phyloP scores from a whole-genome alignment of 2,888 invertebrate genomes.

The Netelia inedita region DNA sequence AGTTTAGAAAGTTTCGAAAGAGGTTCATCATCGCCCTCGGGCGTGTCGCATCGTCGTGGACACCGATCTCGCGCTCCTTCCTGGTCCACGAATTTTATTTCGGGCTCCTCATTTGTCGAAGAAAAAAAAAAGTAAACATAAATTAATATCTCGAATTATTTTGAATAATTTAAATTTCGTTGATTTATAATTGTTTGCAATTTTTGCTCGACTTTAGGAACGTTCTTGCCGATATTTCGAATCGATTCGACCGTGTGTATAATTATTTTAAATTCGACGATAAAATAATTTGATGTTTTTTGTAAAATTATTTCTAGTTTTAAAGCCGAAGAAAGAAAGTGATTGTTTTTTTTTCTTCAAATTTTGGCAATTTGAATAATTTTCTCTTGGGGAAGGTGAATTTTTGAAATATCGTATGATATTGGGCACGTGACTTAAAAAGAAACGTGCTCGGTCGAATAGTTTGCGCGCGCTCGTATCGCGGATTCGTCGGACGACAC shows the following conservation, averaged over 20 bases:
- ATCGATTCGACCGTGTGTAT: no score
- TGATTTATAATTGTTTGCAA: not conserved
- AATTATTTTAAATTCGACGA: no score
- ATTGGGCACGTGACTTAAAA: not conserved
- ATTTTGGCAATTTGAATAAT: not conserved
- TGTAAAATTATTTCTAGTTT: no score
- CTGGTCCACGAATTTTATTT: not conserved
- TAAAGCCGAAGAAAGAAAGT: no score
- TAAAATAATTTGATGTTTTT: no score
- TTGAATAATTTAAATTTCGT: not conserved
- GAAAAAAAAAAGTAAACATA: no score
- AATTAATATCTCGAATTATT: not conserved
- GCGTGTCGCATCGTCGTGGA: constrained; percentile 60
- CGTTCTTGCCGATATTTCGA: no score
- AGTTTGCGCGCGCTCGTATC: not conserved
- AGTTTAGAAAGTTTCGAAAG: constrained; percentile 79
- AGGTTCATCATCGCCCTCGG: constrained; percentile 67
- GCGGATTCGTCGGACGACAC: not conserved
- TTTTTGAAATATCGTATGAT: not conserved
- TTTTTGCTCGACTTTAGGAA: no score
- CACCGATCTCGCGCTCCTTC: not conserved
- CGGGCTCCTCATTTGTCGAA: no score
- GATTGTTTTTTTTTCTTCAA: not conserved
- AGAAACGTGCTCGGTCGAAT: not conserved
- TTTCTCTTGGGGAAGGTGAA: not conserved